Evolutionary conservation across 2,113 vertebrate species (phyloP).

Genomic region (Hippocampus barbouri): DNA sequence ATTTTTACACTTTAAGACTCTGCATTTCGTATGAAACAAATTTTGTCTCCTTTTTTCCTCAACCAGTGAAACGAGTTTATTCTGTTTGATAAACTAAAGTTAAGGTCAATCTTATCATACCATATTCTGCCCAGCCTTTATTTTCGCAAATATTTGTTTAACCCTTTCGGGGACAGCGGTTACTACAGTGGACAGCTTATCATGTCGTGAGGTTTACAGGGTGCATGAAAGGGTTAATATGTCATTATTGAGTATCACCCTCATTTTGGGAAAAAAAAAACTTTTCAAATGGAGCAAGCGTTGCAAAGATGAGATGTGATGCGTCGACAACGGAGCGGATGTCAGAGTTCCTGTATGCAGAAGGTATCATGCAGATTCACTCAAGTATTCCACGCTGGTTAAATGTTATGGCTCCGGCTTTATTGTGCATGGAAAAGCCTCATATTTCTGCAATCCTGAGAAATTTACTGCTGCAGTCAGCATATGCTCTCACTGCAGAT

Average conservation of each 20-base stretch:
- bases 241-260: not conserved
- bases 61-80: not conserved
- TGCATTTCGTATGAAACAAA: not conserved
- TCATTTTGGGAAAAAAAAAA: not conserved
- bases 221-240: no score
- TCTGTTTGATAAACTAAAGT: not conserved
- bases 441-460: constrained; percentile 11
- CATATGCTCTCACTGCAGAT: constrained; percentile 88
- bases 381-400: constrained; percentile 32
- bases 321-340: not conserved
- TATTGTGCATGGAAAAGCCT: constrained; percentile 36
- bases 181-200: no score
- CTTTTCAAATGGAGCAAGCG: not conserved
- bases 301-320: not conserved
- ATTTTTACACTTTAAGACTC: not conserved
- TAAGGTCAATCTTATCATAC: not conserved
- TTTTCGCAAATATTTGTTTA: not conserved
- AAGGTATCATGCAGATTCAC: constrained; percentile 13
- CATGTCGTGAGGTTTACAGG: no score
- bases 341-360: not conserved
- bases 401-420: constrained; percentile 47
- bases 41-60: not conserved
- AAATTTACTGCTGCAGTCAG: constrained; percentile 45
- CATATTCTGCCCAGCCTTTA: not conserved
- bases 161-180: no score